These are phyloP conservation scores for Phasianus colchicus DNA, from an alignment of 2,113 vertebrate species.

Conservation along the genomic window DNA sequence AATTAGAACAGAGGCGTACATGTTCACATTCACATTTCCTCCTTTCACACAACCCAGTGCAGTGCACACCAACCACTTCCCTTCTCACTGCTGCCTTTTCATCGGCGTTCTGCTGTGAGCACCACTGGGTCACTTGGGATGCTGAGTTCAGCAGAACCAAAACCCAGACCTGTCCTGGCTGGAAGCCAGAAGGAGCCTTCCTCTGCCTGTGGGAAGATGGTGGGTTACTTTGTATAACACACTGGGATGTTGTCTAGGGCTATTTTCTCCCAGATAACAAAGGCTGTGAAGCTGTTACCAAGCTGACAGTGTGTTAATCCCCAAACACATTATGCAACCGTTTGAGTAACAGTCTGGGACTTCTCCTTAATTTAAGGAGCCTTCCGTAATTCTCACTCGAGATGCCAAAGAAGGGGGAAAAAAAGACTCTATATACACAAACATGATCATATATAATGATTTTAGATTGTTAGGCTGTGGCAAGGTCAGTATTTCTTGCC, in stretches of 20 bases:
- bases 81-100: background rate
- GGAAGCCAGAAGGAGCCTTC: background rate
- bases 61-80: background rate
- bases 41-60: background rate
- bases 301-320: background rate
- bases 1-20: background rate
- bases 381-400: background rate
- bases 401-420: background rate
- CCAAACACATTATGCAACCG: background rate
- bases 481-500: conserved; percentile 3
- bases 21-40: background rate
- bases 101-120: background rate
- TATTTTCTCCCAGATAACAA: background rate
- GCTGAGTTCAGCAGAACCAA: rapidly evolving
- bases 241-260: background rate
- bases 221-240: rapidly evolving
- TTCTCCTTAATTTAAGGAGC: background rate
- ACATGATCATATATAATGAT: background rate
- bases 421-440: background rate
- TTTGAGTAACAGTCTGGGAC: background rate
- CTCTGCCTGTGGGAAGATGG: rapidly evolving
- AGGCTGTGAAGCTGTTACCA: background rate
- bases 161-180: rapidly evolving
- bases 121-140: background rate
- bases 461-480: background rate